These are phyloP conservation scores for Peromyscus polionotus DNA, from an alignment of 2,113 vertebrate species.

Conservation along the genomic window DNA sequence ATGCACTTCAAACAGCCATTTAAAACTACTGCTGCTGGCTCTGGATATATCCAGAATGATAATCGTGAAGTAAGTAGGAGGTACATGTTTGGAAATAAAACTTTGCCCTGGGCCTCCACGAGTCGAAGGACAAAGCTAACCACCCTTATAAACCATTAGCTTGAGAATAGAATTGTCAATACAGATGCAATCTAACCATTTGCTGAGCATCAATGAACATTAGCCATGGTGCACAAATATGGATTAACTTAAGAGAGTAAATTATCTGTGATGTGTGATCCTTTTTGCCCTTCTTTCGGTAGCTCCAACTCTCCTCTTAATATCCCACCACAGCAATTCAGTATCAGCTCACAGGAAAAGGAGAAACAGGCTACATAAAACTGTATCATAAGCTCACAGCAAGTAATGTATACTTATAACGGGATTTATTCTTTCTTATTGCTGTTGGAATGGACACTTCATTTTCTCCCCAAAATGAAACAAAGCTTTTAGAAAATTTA, in stretches of 20 bases:
- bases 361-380: conserved; percentile 60
- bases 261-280: not conserved
- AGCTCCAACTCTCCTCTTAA: conserved; percentile 11
- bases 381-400: conserved; percentile 64
- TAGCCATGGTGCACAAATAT: not conserved
- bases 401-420: conserved; percentile 69
- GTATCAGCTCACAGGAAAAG: conserved; percentile 68
- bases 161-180: conserved; percentile 40
- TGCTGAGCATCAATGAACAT: conserved; percentile 24
- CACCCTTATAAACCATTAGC: not conserved
- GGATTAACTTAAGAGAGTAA: conserved; percentile 62
- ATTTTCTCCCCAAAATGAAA: conserved; percentile 75
- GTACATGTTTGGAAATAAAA: conserved; percentile 68
- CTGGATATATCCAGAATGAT: conserved; percentile 60
- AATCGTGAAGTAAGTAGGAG: conserved; percentile 51
- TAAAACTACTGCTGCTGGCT: conserved; percentile 44
- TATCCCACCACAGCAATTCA: conserved; percentile 53
- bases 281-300: not conserved
- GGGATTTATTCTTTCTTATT: conserved; percentile 78
- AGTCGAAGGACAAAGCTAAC: conserved; percentile 39
- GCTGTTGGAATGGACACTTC: conserved; percentile 70
- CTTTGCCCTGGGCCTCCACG: conserved; percentile 31
- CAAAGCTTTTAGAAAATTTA: conserved; percentile 73
- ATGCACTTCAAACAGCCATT: conserved; percentile 58
- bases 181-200: not conserved